Evolutionary conservation across 2,113 vertebrate genomes (phyloP).

Genomic region (Corythornis cristatus): DNA sequence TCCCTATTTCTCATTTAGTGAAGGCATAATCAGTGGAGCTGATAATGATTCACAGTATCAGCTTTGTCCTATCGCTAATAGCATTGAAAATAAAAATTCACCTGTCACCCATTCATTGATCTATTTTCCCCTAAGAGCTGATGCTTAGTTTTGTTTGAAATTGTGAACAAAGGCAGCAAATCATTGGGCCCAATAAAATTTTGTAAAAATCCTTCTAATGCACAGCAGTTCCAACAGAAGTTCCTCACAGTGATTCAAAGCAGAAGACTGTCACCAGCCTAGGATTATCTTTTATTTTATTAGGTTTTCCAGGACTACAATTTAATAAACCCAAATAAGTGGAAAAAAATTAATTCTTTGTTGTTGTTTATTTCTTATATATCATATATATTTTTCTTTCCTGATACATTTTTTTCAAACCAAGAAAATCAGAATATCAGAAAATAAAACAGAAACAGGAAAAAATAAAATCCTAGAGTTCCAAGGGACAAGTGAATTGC

Average conservation of each 20-base stretch:
- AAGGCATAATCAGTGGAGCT: neutral
- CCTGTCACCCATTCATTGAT: slow-evolving; percentile 12
- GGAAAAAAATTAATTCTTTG: no score
- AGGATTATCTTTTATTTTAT: neutral
- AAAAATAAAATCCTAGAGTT: neutral
- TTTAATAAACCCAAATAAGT: neutral
- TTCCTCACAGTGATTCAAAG: neutral
- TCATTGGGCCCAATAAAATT: neutral
- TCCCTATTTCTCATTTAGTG: neutral
- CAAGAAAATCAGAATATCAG: no score
- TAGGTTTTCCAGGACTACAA: neutral
- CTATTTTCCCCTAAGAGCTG: neutral
- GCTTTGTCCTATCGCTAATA: slow-evolving; percentile 36
- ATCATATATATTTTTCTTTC: no score
- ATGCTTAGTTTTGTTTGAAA: slow-evolving; percentile 29
- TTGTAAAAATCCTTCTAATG: neutral
- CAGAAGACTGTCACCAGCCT: neutral
- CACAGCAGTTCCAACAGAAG: accelerated
- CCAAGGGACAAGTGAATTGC: neutral
- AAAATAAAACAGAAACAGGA: no score
- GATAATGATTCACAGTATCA: slow-evolving; percentile 40
- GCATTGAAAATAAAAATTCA: slow-evolving; percentile 41
- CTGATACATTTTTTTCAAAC: no score
- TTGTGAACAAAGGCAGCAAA: neutral
- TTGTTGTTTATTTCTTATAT: no score